Evolutionary conservation across 2,797 vertebrate genomes (phyloP).

Genomic region (Hoplostethus mediterraneus): DNA sequence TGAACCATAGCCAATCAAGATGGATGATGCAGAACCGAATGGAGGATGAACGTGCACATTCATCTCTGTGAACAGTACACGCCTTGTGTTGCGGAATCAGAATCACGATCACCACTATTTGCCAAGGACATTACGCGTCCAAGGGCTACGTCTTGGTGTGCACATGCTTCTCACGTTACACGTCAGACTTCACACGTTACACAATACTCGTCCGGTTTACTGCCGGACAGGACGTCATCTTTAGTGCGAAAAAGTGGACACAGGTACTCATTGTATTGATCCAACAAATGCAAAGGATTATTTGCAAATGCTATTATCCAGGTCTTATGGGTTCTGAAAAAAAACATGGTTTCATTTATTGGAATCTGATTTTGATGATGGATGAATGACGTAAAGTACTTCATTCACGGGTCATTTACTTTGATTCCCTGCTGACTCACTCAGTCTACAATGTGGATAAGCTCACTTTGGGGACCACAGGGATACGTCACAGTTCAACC

Average conservation of each 20-base stretch:
- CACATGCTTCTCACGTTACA: conserved; percentile 35
- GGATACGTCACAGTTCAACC: conserved; percentile 55
- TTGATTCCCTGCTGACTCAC: conserved; percentile 67
- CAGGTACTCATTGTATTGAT: background rate
- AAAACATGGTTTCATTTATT: conserved; percentile 24
- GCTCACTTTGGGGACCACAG: conserved; percentile 59
- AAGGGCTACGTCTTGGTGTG: conserved; percentile 9
- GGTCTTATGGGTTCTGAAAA: conserved; percentile 18
- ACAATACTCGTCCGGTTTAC: background rate
- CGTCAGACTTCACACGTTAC: background rate
- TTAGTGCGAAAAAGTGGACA: conserved; percentile 1
- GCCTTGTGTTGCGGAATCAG: conserved; percentile 38
- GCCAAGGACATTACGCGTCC: conserved; percentile 22
- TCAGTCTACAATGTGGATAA: conserved; percentile 58
- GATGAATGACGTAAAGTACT: conserved; percentile 65
- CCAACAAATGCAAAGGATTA: background rate
- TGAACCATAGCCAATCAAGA: conserved; percentile 52
- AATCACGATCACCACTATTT: conserved; percentile 12
- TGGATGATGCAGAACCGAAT: conserved; percentile 59
- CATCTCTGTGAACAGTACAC: conserved; percentile 49
- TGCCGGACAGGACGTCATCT: background rate
- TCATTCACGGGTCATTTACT: conserved; percentile 70
- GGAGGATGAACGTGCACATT: conserved; percentile 50
- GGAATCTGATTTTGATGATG: conserved; percentile 55
- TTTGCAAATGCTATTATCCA: conserved; percentile 17